Percentiles rank a stretch among this genome's conserved stretches.
Evolutionary conservation across 1,140 invertebrate genomes (phyloP).

Genomic region (Habropoda laboriosa): DNA sequence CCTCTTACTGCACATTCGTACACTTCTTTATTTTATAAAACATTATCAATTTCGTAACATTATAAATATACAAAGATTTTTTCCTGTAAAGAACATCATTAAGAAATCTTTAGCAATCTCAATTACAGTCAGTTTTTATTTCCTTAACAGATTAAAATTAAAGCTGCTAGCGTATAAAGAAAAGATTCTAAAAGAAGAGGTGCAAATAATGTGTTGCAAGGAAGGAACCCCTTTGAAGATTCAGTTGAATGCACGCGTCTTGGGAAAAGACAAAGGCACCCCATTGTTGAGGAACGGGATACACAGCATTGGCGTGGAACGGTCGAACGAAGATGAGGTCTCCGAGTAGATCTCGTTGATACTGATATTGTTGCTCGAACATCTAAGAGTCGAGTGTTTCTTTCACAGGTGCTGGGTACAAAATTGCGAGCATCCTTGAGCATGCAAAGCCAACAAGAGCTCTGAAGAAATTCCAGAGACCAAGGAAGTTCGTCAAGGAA

Average conservation of each 20-base stretch:
- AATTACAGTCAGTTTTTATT: neutral
- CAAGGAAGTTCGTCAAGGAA: neutral
- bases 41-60: neutral
- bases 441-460: neutral
- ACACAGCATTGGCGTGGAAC: conserved; percentile 79
- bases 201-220: conserved; percentile 72
- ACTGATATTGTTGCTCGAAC: neutral
- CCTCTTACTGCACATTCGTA: neutral
- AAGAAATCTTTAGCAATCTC: no score
- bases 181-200: conserved; percentile 80
- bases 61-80: neutral
- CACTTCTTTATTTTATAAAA: neutral
- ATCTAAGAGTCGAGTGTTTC: conserved; percentile 41
- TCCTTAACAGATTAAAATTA: conserved; percentile 78
- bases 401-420: conserved; percentile 37
- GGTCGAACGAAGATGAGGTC: conserved; percentile 76
- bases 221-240: conserved; percentile 74
- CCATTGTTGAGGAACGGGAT: conserved; percentile 82
- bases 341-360: conserved; percentile 57
- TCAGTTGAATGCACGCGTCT: conserved; percentile 78
- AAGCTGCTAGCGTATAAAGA: conserved; percentile 83
- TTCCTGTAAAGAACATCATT: neutral
- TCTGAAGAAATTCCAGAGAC: neutral
- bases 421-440: conserved; percentile 30
- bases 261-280: conserved; percentile 82